Evolutionary conservation across 2,888 invertebrate species (phyloP).

Genomic region (Lithophane ornitopus): DNA sequence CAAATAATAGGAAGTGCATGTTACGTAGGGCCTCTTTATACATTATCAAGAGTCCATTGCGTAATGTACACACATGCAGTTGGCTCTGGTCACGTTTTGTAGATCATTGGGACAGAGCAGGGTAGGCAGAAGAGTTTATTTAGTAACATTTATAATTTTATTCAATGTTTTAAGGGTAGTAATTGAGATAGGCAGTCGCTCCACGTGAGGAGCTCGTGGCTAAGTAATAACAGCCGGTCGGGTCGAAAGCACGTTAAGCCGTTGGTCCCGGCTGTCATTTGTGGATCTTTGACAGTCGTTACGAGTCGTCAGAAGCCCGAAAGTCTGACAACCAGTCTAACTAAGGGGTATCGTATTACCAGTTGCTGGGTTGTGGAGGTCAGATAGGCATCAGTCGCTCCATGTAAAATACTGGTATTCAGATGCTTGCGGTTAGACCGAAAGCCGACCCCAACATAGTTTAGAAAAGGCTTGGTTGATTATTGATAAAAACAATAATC

Average conservation of each 20-base stretch:
- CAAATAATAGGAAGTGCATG: slow-evolving; percentile 51
- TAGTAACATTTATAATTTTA: background rate
- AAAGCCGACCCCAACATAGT: background rate
- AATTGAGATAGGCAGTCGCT: too few relatives aligned
- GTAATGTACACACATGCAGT: slow-evolving; percentile 41
- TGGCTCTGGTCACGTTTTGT: slow-evolving; percentile 42
- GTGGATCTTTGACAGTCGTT: too few relatives aligned
- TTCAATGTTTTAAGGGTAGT: background rate
- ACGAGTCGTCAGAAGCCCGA: too few relatives aligned
- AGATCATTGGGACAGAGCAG: slow-evolving; percentile 1
- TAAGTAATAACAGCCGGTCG: too few relatives aligned
- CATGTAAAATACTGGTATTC: background rate
- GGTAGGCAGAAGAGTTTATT: background rate
- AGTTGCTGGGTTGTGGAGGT: too few relatives aligned
- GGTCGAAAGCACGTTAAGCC: too few relatives aligned
- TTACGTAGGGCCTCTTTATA: slow-evolving; percentile 36
- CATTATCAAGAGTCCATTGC: slow-evolving; percentile 22
- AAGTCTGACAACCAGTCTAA: too few relatives aligned
- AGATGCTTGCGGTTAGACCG: background rate
- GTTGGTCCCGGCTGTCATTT: too few relatives aligned
- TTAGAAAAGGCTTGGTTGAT: background rate
- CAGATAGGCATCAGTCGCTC: background rate
- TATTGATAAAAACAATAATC: too few relatives aligned
- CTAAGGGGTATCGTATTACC: too few relatives aligned
- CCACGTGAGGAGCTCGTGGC: too few relatives aligned